Base-by-base conservation (phyloP, 1,140 invertebrate species). In the Danaus plexippus region DNA sequence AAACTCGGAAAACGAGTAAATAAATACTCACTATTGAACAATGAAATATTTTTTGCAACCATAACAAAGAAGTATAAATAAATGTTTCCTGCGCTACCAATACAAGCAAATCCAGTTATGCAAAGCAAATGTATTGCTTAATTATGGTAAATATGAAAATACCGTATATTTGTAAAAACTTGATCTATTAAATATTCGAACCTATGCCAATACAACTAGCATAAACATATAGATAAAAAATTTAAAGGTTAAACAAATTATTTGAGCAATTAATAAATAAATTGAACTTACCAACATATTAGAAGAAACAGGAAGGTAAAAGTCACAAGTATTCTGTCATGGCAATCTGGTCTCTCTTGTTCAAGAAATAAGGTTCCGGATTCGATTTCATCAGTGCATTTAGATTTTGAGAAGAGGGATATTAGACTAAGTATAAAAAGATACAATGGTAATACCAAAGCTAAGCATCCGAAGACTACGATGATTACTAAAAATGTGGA, bases 311-410 rank as follows among this genome's bases (percentile, higher is more conserved):
- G 60, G 44, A 84, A 73, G 0, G 77, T 78, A n/a, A 77, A 57
- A 54, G 77, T 69, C 1, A 71, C 66, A 32, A 81, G 22, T 0
- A 69, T 62, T 54, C 74, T 71, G 57, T 81, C 77, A 52, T 75
- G 75, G 66, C 81, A 84, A 69, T 71, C 69, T 52, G 73, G 67
- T 46, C 68, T 64, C 13, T 80, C 71, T 13, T 67, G 47, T 7
- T 80, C 78, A 52, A 79, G 70, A 47, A 86, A 86, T 63, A 85
- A 61, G 12, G 83, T 80, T 48, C 83, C 83, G 54, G 80, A 68
- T 71, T 86, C 83, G 15, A 70, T 57, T 56, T 85, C 83, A 45
- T 85, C 80, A 4, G 75, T 65, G 50, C 75, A 75, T 47, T 66
- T 73, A 10, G 80, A 78, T 58, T 67, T 79, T n/a, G 78, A 75